Base-by-base conservation (phyloP, 2,797 vertebrate species). In the Peromyscus attwateri region DNA sequence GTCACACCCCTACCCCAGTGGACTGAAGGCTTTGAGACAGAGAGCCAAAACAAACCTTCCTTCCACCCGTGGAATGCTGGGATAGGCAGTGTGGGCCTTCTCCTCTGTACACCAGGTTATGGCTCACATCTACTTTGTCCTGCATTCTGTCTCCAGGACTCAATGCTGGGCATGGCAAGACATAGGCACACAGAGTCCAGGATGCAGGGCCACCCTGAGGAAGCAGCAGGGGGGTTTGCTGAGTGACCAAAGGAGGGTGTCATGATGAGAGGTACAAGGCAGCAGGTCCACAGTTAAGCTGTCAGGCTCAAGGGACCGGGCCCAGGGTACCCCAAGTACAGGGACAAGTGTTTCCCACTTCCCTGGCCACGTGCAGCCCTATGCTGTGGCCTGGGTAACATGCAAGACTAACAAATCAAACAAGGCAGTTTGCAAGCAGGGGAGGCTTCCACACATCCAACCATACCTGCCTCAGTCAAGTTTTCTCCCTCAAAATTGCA, bases 381-480 rank as follows among this genome's bases (percentile, higher is more conserved):
- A 9, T 70, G 55, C 77, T 23, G 0, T 91, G 87, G 62, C 84
- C 88, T 89, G 77, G 80, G 76, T 70, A 70, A 25, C 46, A 6
- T 0, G 16, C 60, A 37, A 25, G 25, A 83, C 73, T 57, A 40
- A 66, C 83, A 64, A 79, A 40, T 37, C 81, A 29, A 92, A 40
- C 73, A 71, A 25, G 83, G 49, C 66, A 57, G 7, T 49, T 40
- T 57, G 49, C 17, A 85, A 60, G 62, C 82, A 66, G 93, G 82
- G 81, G 95, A 96, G 66, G 21, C 81, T 79, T 76, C 77, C 46
- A 6, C 70, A 37, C 29, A 52, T 57, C 94, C 6, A 55, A 87
- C 80, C 79, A 19, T 40, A 43, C 60, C 37, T 81, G 62, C 77
- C 92, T 70, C 94, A 75, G 64, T 46, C 43, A 52, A 29, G 16